phyloP scores from a whole-genome alignment of 1,140 invertebrate genomes.

The Drosophila asahinai region DNA sequence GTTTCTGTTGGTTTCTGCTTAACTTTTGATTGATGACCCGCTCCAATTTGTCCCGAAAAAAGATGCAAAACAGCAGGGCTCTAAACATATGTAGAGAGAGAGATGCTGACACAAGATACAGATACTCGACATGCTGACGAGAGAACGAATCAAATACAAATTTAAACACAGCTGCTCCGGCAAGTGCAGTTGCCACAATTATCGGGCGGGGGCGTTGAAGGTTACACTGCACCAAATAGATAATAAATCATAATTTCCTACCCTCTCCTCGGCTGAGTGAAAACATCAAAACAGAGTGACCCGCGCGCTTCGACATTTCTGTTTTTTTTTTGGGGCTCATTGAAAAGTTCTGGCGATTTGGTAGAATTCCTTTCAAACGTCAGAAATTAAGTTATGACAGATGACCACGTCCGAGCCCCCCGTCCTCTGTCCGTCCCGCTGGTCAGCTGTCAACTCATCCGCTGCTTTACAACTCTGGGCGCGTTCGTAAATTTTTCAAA shows the following conservation, averaged over 20 bases:
- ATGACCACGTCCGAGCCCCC: constrained; percentile 40
- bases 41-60: constrained; percentile 72
- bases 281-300: constrained; percentile 64
- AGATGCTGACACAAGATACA: constrained; percentile 18
- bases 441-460: constrained; percentile 73
- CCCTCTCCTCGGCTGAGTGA: constrained; percentile 36
- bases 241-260: constrained; percentile 77
- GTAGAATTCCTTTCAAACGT: constrained; percentile 64
- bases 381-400: constrained; percentile 80
- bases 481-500: constrained; percentile 71
- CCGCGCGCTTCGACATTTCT: constrained; percentile 23
- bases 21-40: constrained; percentile 77
- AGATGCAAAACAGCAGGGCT: constrained; percentile 62
- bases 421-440: not conserved
- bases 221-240: constrained; percentile 30
- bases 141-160: constrained; percentile 35
- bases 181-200: constrained; percentile 64
- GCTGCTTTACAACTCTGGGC: constrained; percentile 72
- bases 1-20: constrained; percentile 19
- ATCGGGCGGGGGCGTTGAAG: constrained; percentile 37
- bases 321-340: constrained; percentile 17
- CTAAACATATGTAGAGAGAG: not conserved
- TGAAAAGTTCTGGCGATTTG: constrained; percentile 44
- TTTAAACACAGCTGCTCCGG: constrained; percentile 44
- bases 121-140: constrained; percentile 18